Evolutionary conservation across 2,797 vertebrate species (phyloP), one percentile per base, ranked within the genome.

Genomic region (Brachymystax lenok): DNA sequence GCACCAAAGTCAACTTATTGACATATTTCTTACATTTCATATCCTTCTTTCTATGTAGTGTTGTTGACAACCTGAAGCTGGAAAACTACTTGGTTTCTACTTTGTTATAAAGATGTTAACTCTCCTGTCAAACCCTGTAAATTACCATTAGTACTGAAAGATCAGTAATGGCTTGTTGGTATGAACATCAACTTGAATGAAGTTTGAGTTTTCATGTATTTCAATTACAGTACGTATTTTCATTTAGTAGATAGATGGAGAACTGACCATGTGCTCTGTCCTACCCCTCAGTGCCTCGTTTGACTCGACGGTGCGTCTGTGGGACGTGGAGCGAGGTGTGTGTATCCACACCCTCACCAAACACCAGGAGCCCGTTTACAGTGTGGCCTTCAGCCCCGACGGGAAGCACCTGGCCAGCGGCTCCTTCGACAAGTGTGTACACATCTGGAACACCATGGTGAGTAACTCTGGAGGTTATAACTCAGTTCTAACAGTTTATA

Each of bases 361-460:
- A 71, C 97, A 99, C 89, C 97, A 98, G 91, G 97, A 99, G 77
- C 97, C 97, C 0, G 97, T 99, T 80, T 98, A 99, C 92, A 99
- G 97, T 17, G 96, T 98, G 88, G 97, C 97, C 70, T 99, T 98
- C 90, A 99, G 97, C 91, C 96, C 98, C 0, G 97, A 98, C n/a
- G 97, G 97, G 68, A 95, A 94, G 76, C 96, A 97, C 75, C 91
- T 98, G 90, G 97, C 97, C 86, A 99, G 97, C 3, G 97, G 97
- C 82, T 98, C 97, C 85, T 98, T 98, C 30, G 97, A 99, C 86
- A 99, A 98, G 88, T 99, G 97, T 74, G 97, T 99, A 75, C 97
- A 98, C 87, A 98, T 99, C 93, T 99, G 97, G 97, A 98, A 97
- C 90, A 99, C 97, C 64, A 95, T 93, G 93, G 97, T 98, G 90